These are phyloP conservation scores for Rhagonycha fulva DNA, from an alignment of 2,888 invertebrate genomes.

Conservation along the genomic window DNA sequence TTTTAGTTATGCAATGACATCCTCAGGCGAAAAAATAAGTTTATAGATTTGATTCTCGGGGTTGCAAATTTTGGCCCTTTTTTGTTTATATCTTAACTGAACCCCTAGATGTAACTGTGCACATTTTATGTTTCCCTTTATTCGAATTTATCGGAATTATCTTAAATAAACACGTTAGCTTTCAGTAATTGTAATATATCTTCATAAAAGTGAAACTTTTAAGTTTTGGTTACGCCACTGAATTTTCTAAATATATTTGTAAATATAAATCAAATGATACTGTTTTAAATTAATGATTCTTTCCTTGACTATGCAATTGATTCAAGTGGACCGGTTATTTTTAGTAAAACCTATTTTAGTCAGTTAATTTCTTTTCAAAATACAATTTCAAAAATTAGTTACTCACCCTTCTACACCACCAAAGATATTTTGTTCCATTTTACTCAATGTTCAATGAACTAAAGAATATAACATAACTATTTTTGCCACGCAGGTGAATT, in stretches of 20 bases:
- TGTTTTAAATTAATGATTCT: background rate
- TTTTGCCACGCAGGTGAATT: conserved; percentile 14
- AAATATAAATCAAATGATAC: background rate
- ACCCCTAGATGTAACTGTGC: no score
- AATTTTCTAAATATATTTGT: background rate
- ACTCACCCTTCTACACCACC: conserved; percentile 52
- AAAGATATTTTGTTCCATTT: conserved; percentile 41
- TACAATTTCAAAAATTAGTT: background rate
- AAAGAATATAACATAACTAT: conserved; percentile 9
- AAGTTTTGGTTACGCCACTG: background rate
- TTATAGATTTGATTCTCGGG: no score
- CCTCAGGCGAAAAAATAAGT: no score
- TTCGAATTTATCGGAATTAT: no score
- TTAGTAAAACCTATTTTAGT: no score
- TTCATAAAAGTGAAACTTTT: background rate
- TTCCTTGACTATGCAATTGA: background rate
- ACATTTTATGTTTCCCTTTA: no score
- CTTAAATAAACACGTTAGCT: no score
- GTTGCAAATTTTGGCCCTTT: background rate
- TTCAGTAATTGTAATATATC: no score
- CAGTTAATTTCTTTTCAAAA: background rate
- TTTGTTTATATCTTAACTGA: background rate
- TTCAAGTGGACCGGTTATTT: background rate
- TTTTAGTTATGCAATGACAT: no score
- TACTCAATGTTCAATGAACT: background rate